Conservation (phyloP, 1,140 invertebrate species). For the Grapholita molesta region DNA sequence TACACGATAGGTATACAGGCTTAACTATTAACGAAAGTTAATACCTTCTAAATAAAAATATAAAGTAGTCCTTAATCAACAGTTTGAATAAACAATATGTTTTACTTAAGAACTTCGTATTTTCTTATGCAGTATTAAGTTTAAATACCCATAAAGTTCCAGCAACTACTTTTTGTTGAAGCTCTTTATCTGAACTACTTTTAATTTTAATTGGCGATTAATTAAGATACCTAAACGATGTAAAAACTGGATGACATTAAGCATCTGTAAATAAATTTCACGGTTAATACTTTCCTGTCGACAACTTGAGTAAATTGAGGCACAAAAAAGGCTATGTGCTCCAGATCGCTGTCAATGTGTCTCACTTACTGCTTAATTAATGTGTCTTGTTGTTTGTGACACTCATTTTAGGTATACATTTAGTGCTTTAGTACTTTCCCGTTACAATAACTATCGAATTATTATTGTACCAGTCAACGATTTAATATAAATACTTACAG, state of each 20-base stretch:
- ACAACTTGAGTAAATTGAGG: not conserved
- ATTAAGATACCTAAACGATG: not conserved
- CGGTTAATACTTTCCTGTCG: not conserved
- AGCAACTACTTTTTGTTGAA: not conserved
- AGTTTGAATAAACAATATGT: not conserved
- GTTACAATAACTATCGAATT: too few relatives aligned
- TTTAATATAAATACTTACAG: too few relatives aligned
- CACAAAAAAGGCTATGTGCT: not conserved
- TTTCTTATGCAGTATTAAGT: not conserved
- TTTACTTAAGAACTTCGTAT: not conserved
- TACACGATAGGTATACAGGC: too few relatives aligned
- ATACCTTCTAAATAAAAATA: too few relatives aligned
- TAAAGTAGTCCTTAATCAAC: not conserved
- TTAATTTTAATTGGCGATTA: constrained; percentile 3
- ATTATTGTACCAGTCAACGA: too few relatives aligned
- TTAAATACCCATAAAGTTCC: not conserved
- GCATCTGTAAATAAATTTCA: constrained; percentile 1
- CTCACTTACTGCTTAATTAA: not conserved
- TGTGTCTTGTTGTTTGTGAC: not conserved
- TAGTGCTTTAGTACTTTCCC: too few relatives aligned
- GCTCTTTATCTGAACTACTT: not conserved
- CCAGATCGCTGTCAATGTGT: not conserved
- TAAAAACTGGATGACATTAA: not conserved
- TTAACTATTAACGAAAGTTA: too few relatives aligned
- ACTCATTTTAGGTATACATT: not conserved